These are phyloP conservation scores for Melanargia galathea DNA, from an alignment of 2,888 invertebrate genomes.

Conservation along the genomic window DNA sequence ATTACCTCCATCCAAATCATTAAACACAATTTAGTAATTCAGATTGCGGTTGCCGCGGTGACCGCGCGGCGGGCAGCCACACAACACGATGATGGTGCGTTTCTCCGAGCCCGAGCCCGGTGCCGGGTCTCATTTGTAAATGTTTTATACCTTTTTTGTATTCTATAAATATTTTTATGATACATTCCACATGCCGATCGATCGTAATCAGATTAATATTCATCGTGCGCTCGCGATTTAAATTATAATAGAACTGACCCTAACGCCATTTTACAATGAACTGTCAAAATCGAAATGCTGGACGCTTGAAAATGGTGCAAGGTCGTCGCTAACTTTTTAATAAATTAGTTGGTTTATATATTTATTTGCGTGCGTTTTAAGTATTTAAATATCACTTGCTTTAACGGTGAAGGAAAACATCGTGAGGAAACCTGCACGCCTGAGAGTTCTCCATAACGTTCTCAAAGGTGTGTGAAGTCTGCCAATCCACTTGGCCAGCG, in stretches of 20 bases:
- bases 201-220: slow-evolving; percentile 59
- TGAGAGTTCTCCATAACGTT: too few species aligned
- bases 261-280: slow-evolving; percentile 29
- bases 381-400: too few species aligned
- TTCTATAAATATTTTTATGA: slow-evolving; percentile 66
- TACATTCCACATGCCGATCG: slow-evolving; percentile 55
- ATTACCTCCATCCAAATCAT: slow-evolving; percentile 50
- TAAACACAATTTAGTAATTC: slow-evolving; percentile 60
- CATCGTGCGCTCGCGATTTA: slow-evolving; percentile 39
- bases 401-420: too few species aligned
- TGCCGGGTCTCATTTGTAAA: slow-evolving; percentile 60
- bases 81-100: slow-evolving; percentile 65
- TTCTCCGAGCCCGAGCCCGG: slow-evolving; percentile 53
- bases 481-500: too few species aligned
- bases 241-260: slow-evolving; percentile 37
- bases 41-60: slow-evolving; percentile 56
- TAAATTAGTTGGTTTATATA: too few species aligned
- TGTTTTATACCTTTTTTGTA: slow-evolving; percentile 57
- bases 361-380: too few species aligned
- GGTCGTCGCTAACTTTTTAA: neutral
- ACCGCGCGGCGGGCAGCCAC: slow-evolving; percentile 47
- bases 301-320: slow-evolving; percentile 1
- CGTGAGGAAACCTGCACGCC: too few species aligned
- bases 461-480: too few species aligned
- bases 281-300: neutral